phyloP scores from a whole-genome alignment of 2,113 vertebrate species.

The Hippoglossus stenolepis region DNA sequence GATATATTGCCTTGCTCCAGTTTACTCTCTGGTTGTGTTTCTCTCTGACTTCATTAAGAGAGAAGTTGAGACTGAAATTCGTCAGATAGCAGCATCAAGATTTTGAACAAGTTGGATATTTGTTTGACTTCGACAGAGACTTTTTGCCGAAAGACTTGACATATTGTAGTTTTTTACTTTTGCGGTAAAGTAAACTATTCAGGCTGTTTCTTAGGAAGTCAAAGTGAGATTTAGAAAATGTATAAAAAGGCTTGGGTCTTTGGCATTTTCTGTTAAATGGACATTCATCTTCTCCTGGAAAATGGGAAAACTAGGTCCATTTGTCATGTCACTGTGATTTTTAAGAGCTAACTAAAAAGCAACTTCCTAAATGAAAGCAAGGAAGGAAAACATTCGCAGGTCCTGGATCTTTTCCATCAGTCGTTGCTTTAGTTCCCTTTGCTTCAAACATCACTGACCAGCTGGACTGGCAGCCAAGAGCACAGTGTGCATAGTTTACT shows the following conservation, averaged over 20 bases:
- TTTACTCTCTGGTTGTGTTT: neutral
- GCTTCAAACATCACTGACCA: constrained; percentile 4
- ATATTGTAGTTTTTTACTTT: neutral
- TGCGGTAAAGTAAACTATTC: neutral
- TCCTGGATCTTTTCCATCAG: neutral
- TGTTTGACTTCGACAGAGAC: neutral
- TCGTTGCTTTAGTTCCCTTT: neutral
- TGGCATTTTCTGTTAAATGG: constrained; percentile 12
- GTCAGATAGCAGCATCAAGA: constrained; percentile 1
- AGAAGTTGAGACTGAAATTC: neutral
- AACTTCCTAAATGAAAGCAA: neutral
- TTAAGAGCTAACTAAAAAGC: constrained; percentile 29
- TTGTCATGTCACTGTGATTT: constrained; percentile 29
- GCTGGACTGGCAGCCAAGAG: neutral
- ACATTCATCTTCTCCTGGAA: constrained; percentile 14
- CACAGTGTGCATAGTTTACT: neutral
- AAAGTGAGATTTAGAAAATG: constrained; percentile 11
- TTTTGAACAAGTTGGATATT: constrained; percentile 2
- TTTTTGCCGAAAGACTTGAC: neutral
- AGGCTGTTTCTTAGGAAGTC: neutral
- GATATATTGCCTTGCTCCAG: neutral
- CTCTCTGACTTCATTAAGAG: constrained; percentile 7
- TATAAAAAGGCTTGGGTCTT: neutral
- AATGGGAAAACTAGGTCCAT: constrained; percentile 30
- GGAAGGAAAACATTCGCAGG: neutral